Conservation (phyloP, 1,140 invertebrate species). For the Apis mellifera region Amel_HAv3.1 CM009941.2:14327501-14328000, state of each 20-base stretch:
- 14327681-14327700: neutral
- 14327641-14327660: neutral
- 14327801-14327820: conserved; percentile 48
- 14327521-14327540: neutral
- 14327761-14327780: conserved; percentile 36
- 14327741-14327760: neutral
- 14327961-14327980: too few species aligned
- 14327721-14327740: neutral
- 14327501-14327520: too few species aligned
- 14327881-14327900: neutral
- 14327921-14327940: neutral
- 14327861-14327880: neutral
- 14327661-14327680: too few species aligned
- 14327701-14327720: neutral
- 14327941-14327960: neutral
- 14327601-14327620: too few species aligned
- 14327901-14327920: neutral
- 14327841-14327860: neutral
- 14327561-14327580: neutral
- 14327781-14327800: conserved; percentile 42
- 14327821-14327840: conserved; percentile 26
- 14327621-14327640: neutral
- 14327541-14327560: neutral
- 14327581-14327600: too few species aligned
- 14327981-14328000: too few species aligned